phyloP scores from a whole-genome alignment of 2,113 vertebrate genomes.

The Zonotrichia leucophrys region DNA sequence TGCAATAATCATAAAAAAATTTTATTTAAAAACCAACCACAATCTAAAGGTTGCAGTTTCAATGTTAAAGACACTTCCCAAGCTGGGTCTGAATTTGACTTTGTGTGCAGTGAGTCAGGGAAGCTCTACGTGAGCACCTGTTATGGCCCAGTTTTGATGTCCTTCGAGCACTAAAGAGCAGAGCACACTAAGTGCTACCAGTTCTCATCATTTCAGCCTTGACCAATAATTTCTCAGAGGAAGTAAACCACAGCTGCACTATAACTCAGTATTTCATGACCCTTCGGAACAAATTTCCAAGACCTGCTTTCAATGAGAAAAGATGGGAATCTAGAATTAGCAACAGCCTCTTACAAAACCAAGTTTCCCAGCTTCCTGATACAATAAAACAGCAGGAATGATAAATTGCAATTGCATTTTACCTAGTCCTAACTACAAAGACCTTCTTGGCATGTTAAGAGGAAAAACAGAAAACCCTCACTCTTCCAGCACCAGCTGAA shows the following conservation, averaged over 20 bases:
- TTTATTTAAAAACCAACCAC: background rate
- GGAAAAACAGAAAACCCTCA: background rate
- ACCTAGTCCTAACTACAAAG: background rate
- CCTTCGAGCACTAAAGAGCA: background rate
- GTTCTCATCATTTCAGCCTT: background rate
- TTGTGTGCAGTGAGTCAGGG: background rate
- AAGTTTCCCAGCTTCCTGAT: background rate
- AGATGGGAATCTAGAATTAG: background rate
- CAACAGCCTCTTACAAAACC: background rate
- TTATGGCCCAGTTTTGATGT: conserved; percentile 1
- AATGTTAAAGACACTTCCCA: background rate
- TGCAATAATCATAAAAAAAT: background rate
- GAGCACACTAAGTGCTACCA: background rate
- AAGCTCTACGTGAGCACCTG: background rate
- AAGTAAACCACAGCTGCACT: background rate
- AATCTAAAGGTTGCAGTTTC: background rate
- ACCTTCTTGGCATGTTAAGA: background rate
- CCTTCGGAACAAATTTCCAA: background rate
- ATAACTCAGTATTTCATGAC: background rate
- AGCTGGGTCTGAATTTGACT: background rate
- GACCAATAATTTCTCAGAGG: conserved; percentile 16
- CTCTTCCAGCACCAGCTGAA: background rate
- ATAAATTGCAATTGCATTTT: background rate
- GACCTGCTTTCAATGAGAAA: background rate
- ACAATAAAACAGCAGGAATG: background rate